Conservation (phyloP, 2,888 invertebrate species). For the Acholoe squamosa region DNA sequence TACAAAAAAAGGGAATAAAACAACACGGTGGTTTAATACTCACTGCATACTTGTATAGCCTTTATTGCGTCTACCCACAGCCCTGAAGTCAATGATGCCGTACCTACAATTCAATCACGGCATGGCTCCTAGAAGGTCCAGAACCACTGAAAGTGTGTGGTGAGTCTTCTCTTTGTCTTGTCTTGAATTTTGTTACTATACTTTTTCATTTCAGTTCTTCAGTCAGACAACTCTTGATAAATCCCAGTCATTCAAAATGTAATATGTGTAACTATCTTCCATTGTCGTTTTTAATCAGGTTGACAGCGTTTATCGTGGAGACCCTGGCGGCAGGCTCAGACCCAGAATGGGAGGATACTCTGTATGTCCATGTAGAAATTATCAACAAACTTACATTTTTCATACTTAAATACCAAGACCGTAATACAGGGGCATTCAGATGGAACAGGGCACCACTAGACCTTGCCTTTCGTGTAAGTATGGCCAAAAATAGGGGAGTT, state of each 20-base stretch:
- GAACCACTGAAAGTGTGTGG: background rate
- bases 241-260: too few species aligned
- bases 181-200: too few species aligned
- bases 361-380: conserved; percentile 56
- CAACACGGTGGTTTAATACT: too few species aligned
- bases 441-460: background rate
- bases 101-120: background rate
- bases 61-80: background rate
- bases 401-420: conserved; percentile 35
- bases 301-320: conserved; percentile 56
- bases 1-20: too few species aligned
- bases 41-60: too few species aligned
- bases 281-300: conserved; percentile 53
- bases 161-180: too few species aligned
- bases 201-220: too few species aligned
- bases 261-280: too few species aligned
- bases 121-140: background rate
- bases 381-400: conserved; percentile 44
- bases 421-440: conserved; percentile 49
- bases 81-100: conserved; percentile 24
- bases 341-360: conserved; percentile 62
- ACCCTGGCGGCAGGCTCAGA: conserved; percentile 25
- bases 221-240: too few species aligned
- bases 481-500: too few species aligned
- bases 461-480: background rate